phyloP scores from a whole-genome alignment of 1,140 invertebrate genomes.

The Arion vulgaris region DNA sequence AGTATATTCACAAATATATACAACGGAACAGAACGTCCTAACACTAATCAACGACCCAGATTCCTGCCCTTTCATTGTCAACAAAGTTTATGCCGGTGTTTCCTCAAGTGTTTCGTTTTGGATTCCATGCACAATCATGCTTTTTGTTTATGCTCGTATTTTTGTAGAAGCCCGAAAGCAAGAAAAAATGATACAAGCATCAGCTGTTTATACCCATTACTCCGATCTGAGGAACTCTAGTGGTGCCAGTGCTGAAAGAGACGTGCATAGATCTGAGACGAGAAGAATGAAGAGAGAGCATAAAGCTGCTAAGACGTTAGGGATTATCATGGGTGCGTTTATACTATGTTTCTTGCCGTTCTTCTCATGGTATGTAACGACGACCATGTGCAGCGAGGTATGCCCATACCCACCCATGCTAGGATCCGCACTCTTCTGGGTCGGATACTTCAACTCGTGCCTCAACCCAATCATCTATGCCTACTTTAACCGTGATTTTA shows the following conservation, averaged over 20 bases:
- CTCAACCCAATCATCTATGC: slow-evolving; percentile 98
- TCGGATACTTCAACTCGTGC: slow-evolving; percentile 98
- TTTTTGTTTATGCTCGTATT: slow-evolving; percentile 87
- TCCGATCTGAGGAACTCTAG: slow-evolving; percentile 40
- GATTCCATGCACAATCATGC: slow-evolving; percentile 96
- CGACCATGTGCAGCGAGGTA: slow-evolving; percentile 82
- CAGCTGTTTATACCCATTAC: slow-evolving; percentile 54
- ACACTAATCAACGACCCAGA: slow-evolving; percentile 79
- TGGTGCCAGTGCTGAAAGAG: slow-evolving; percentile 40
- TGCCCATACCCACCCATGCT: slow-evolving; percentile 88
- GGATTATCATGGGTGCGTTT: slow-evolving; percentile 96
- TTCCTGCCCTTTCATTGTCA: slow-evolving; percentile 89
- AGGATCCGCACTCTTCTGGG: slow-evolving; percentile 95
- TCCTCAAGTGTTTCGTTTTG: slow-evolving; percentile 96
- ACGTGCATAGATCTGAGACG: slow-evolving; percentile 53
- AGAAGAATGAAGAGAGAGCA: slow-evolving; percentile 83
- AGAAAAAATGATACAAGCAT: slow-evolving; percentile 80
- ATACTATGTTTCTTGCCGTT: slow-evolving; percentile 97
- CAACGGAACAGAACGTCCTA: slow-evolving; percentile 78
- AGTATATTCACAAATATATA: slow-evolving; percentile 71
- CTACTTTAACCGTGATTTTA: slow-evolving; percentile 98
- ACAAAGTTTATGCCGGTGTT: slow-evolving; percentile 89
- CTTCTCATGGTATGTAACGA: slow-evolving; percentile 87
- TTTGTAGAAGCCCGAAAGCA: slow-evolving; percentile 92
- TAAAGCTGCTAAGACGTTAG: slow-evolving; percentile 95